A percentile compares a stretch with the other conserved stretches of the same genome.
These are phyloP conservation scores for Drosophila quinaria DNA, from an alignment of 2,888 invertebrate species.

Conservation along the genomic window DNA sequence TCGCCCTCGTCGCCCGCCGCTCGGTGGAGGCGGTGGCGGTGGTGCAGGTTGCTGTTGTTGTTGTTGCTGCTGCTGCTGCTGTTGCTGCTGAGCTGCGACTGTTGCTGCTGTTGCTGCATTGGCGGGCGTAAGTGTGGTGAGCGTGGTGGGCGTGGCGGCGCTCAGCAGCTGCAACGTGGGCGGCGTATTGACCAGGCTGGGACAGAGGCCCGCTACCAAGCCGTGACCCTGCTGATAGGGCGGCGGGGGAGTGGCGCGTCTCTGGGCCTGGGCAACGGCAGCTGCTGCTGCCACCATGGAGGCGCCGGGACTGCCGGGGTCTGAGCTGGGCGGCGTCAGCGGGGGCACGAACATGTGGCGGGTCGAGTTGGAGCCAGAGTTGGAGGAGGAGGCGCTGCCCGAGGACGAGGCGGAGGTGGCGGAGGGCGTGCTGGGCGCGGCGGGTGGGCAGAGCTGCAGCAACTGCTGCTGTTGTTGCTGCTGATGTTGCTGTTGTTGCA, in stretches of 20 bases:
- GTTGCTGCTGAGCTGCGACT: constrained; percentile 42
- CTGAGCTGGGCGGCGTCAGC: constrained; percentile 94
- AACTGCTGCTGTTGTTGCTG: constrained; percentile 71
- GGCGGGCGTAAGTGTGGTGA: constrained; percentile 74
- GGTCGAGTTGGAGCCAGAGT: constrained; percentile 76
- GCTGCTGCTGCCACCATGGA: constrained; percentile 88
- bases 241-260: constrained; percentile 83
- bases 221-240: constrained; percentile 83
- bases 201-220: constrained; percentile 79
- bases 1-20: constrained; percentile 63
- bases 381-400: constrained; percentile 86
- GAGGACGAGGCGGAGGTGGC: constrained; percentile 85
- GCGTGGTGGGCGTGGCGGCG: constrained; percentile 62
- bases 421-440: constrained; percentile 79
- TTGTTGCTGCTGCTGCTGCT: constrained; percentile 37
- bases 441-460: constrained; percentile 82
- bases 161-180: constrained; percentile 65
- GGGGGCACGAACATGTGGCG: constrained; percentile 93
- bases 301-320: constrained; percentile 93
- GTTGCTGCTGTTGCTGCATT: constrained; percentile 43
- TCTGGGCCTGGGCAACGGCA: constrained; percentile 77
- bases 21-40: constrained; percentile 41
- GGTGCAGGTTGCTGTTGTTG: constrained; percentile 47
- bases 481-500: constrained; percentile 58
- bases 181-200: constrained; percentile 75